These are phyloP conservation scores for Heliconius eleuchia DNA, from an alignment of 1,140 invertebrate species.

Conservation along the genomic window DNA sequence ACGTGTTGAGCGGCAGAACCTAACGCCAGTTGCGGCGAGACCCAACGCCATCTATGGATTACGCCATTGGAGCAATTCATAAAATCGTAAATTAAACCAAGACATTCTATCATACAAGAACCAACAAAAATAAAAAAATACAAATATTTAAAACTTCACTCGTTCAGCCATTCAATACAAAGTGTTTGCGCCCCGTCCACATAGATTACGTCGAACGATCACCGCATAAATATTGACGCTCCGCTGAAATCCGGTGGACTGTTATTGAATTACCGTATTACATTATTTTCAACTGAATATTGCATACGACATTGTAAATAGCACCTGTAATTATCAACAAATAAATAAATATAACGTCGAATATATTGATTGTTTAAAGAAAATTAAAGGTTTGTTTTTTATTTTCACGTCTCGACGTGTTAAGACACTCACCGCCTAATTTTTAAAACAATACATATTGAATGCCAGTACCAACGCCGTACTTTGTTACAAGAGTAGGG, in stretches of 20 bases:
- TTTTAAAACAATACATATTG: too few relatives aligned
- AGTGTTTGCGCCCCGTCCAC: constrained; percentile 12
- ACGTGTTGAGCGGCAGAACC: too few relatives aligned
- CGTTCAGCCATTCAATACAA: background rate
- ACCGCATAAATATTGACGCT: constrained; percentile 21
- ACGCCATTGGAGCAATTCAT: too few relatives aligned
- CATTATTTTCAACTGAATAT: constrained; percentile 13
- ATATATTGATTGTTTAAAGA: background rate
- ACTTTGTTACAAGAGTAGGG: too few relatives aligned
- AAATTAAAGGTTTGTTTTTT: too few relatives aligned
- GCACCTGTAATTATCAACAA: background rate
- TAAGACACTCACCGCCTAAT: too few relatives aligned
- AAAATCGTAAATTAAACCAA: too few relatives aligned
- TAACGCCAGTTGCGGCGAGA: too few relatives aligned
- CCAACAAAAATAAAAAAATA: background rate
- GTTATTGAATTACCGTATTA: constrained; percentile 15
- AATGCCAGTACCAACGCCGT: too few relatives aligned
- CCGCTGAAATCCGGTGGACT: constrained; percentile 19
- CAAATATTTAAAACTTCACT: background rate
- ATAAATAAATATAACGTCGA: background rate
- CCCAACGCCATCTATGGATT: too few relatives aligned
- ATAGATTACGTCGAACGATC: constrained; percentile 14
- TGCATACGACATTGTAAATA: background rate
- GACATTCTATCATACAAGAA: too few relatives aligned
- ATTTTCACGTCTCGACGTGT: too few relatives aligned